Evolutionary conservation across 2,797 vertebrate genomes (phyloP).

Genomic region (Cephalopachus bancanus): DNA sequence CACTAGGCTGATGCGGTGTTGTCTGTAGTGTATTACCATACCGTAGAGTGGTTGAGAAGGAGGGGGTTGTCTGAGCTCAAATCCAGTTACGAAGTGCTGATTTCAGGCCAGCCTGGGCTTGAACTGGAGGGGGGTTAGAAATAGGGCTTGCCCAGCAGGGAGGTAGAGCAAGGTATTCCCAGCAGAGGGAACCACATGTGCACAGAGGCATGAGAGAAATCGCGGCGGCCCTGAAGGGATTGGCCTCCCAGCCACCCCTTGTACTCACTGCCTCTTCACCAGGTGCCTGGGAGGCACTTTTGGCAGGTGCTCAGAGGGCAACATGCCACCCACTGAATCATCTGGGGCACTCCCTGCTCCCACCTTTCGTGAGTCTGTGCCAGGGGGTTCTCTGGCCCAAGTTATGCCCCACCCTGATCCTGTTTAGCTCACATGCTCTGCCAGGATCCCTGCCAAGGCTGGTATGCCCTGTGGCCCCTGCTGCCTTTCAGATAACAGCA

Average conservation of each 20-base stretch:
- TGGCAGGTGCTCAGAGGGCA: conserved; percentile 68
- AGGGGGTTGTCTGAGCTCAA: not conserved
- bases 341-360: conserved; percentile 73
- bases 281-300: conserved; percentile 64
- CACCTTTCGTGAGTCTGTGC: conserved; percentile 54
- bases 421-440: conserved; percentile 71
- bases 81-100: not conserved
- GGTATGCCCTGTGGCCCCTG: conserved; percentile 25
- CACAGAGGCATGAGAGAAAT: not conserved
- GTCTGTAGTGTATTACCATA: not conserved
- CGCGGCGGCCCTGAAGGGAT: not conserved
- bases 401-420: conserved; percentile 68
- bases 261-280: conserved; percentile 55
- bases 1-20: not conserved
- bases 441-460: conserved; percentile 54
- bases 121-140: not conserved
- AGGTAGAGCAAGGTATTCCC: not conserved
- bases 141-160: not conserved
- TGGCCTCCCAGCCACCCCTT: conserved; percentile 53
- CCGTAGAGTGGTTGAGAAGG: not conserved
- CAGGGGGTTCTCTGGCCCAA: conserved; percentile 57
- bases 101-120: not conserved
- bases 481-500: not conserved
- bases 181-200: not conserved
- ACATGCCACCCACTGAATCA: conserved; percentile 75